These are phyloP conservation scores for Calameuta pallipes DNA, from an alignment of 2,888 invertebrate genomes.

Conservation along the genomic window DNA sequence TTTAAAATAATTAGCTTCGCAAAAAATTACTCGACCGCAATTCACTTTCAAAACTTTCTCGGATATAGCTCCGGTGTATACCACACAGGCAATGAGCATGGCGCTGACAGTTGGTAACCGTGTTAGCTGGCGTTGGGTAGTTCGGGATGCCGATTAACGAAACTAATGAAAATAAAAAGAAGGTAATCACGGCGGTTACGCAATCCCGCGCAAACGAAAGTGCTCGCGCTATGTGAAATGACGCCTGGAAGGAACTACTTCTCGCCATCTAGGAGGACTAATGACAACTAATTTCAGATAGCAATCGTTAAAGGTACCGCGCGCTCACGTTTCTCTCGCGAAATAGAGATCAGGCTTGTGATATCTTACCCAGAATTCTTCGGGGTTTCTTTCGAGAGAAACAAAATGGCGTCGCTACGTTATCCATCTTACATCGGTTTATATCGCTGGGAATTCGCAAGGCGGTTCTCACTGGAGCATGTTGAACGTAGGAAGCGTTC, in stretches of 20 bases:
- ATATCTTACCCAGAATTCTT: not conserved
- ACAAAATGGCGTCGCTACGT: not conserved
- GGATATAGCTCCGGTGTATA: not conserved
- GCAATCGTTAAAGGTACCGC: not conserved
- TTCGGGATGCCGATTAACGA: constrained; percentile 10
- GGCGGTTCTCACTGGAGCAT: not conserved
- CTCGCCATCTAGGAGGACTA: not conserved
- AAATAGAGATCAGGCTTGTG: not conserved
- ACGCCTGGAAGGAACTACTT: not conserved
- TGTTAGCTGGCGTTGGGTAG: not conserved
- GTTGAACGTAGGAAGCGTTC: not conserved
- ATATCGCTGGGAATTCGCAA: not conserved
- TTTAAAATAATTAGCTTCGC: not conserved
- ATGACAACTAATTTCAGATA: constrained; percentile 5
- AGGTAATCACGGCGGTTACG: not conserved
- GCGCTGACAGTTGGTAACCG: not conserved
- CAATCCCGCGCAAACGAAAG: not conserved
- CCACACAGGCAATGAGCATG: not conserved
- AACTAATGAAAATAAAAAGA: constrained; percentile 21
- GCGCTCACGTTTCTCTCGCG: not conserved
- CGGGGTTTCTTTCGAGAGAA: not conserved
- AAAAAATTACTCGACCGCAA: constrained; percentile 17
- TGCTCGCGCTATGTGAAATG: not conserved
- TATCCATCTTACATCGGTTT: not conserved
- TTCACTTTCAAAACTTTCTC: constrained; percentile 25